phyloP scores from a whole-genome alignment of 53 echinoderm and acorn worm species.

The Apostichopus leukothele region DNA sequence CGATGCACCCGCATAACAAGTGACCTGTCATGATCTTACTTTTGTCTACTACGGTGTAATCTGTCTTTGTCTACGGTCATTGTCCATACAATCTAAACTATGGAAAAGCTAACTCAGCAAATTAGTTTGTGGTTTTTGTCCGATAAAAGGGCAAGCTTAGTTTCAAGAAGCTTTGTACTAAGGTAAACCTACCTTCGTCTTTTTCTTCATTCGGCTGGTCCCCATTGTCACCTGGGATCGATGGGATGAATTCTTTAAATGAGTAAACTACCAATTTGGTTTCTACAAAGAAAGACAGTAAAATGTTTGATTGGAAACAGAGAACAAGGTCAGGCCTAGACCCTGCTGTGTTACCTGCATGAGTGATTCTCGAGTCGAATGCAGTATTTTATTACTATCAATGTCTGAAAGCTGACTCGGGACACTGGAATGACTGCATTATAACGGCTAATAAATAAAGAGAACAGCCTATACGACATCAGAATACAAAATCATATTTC shows the following conservation, averaged over 20 bases:
- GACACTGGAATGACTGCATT: too few species aligned
- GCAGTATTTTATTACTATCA: background rate
- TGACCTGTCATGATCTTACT: background rate
- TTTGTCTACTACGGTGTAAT: constrained; percentile 7
- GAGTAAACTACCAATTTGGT: background rate
- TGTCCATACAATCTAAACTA: background rate
- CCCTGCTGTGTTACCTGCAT: background rate
- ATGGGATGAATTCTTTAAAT: background rate
- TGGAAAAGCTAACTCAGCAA: background rate
- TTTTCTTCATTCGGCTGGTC: constrained; percentile 39
- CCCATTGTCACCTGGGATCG: constrained; percentile 1
- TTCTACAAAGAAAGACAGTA: background rate
- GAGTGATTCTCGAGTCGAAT: background rate
- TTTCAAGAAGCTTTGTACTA: background rate
- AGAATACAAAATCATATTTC: too few species aligned
- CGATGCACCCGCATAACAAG: background rate
- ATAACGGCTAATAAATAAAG: too few species aligned
- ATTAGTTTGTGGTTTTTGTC: constrained; percentile 5
- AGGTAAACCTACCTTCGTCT: constrained; percentile 29
- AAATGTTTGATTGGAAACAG: background rate
- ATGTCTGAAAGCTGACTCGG: too few species aligned
- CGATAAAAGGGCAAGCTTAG: background rate
- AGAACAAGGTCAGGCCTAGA: background rate
- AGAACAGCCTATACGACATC: too few species aligned
- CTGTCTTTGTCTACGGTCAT: constrained; percentile 10